Base-by-base conservation (phyloP, 2,797 vertebrate species). In the Cynodonichthys magdalenae region DNA sequence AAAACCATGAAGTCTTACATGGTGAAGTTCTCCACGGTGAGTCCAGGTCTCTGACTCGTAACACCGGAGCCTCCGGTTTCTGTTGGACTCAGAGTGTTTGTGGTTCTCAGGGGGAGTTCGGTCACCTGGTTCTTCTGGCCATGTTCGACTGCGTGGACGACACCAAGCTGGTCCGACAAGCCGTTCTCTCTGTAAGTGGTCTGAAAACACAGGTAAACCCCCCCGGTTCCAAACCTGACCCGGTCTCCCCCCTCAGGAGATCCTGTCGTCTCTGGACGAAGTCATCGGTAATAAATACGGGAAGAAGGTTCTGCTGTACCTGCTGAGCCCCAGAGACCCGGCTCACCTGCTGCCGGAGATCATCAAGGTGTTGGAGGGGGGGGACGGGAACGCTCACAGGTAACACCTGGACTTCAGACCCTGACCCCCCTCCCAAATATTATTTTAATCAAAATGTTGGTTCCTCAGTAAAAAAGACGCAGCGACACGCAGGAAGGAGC, bases 111-210 rank as follows among this genome's bases (percentile, higher is more conserved):
- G 97, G 96, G 55, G 96, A 99, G 74, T 99, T 93, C 72, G 95
- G 95, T 54, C 95, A 98, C 83, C 87, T 99, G 76, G 95, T 96
- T 36, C 93, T 98, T 53, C 79, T 97, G 75, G 95, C 96, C 3
- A 94, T 95, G 0, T 98, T 99, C 60, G 97, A 99, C 91, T 97
- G 95, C 52, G 95, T 99, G n/a, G 97, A 99, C 63, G 97, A 99
- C 85, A 99, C 97, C 5, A 98, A 97, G 86, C 94, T 99, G 75
- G 89, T 99, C 74, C 97, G 95, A 76, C 97, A 98, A 82, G 89
- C 95, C 20, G 93, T 98, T 69, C 82, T 99, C 77, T 95, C 95
- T 3, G 97, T 99, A 85, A 93, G 97, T 63, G 15, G 12, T 15
- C 12, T 15, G 3, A 3, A 53, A 53, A 12, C n/a, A n/a, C n/a